Conservation (phyloP, 2,888 invertebrate species). For the Eupeodes latifasciatus region DNA sequence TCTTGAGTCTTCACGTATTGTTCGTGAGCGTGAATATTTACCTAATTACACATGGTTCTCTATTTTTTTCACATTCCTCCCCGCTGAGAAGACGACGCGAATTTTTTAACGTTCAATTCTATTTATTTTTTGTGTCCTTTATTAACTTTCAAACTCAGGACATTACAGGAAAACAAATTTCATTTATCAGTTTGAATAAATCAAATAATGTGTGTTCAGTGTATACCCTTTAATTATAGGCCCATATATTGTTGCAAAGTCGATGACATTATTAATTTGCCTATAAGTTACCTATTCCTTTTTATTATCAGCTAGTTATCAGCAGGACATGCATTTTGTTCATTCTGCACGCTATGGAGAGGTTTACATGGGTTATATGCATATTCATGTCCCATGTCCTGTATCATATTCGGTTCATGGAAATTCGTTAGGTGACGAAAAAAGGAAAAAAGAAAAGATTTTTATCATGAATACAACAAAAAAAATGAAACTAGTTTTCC, state of each 20-base stretch:
- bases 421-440: not conserved
- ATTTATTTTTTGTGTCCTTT: not conserved
- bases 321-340: conserved; percentile 50
- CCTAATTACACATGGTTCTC: conserved; percentile 49
- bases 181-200: conserved; percentile 56
- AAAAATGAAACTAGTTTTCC: conserved; percentile 20
- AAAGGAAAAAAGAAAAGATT: conserved; percentile 25
- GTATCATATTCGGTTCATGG: not conserved
- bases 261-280: conserved; percentile 49
- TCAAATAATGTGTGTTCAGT: conserved; percentile 45
- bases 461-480: conserved; percentile 4
- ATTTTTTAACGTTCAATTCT: conserved; percentile 15
- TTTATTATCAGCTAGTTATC: conserved; percentile 51
- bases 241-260: conserved; percentile 26
- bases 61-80: conserved; percentile 7
- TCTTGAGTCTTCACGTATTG: conserved; percentile 35
- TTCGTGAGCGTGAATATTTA: conserved; percentile 64
- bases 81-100: conserved; percentile 53
- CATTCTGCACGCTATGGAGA: not conserved
- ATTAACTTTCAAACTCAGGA: conserved; percentile 1
- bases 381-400: not conserved
- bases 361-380: not conserved
- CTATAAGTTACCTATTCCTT: conserved; percentile 18
- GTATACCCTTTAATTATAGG: conserved; percentile 64
- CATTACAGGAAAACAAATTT: conserved; percentile 34